Conservation (phyloP, 30 jellyfish, hydroid and myxozoan genomes). For the Hydra vulgaris region DNA sequence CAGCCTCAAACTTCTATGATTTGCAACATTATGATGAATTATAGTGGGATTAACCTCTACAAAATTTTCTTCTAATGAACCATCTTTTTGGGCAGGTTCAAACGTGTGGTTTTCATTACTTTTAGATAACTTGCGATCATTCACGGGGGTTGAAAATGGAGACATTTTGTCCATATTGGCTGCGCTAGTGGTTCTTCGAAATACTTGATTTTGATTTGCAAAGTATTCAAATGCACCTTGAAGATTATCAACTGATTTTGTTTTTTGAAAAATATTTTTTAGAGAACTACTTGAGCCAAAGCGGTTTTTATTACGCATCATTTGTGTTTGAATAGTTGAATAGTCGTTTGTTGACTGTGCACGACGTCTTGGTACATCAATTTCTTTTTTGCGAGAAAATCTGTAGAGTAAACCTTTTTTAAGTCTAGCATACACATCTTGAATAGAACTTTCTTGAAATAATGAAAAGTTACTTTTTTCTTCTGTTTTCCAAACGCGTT, state of each 20-base stretch:
- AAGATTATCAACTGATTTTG: conserved; percentile 26
- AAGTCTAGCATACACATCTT: not conserved
- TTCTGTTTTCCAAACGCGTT: not conserved
- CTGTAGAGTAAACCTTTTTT: conserved; percentile 15
- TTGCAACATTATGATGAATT: conserved; percentile 19
- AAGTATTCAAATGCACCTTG: conserved; percentile 33
- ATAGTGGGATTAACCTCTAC: conserved; percentile 12
- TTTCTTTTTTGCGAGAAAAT: conserved; percentile 22
- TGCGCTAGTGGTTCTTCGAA: conserved; percentile 30
- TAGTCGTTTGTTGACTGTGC: conserved; percentile 37
- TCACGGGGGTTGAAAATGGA: not conserved
- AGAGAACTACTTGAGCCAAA: conserved; percentile 28
- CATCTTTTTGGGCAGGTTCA: conserved; percentile 27
- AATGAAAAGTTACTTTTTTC: not conserved
- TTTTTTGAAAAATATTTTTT: conserved; percentile 11
- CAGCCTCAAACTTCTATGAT: conserved; percentile 14
- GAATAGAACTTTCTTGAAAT: not conserved
- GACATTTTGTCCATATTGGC: conserved; percentile 9
- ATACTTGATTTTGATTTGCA: conserved; percentile 18
- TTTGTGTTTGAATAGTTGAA: not conserved
- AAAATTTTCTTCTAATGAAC: conserved; percentile 1
- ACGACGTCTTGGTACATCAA: conserved; percentile 21
- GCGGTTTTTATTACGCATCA: not conserved
- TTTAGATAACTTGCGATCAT: not conserved
- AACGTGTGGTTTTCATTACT: conserved; percentile 13